Evolutionary conservation across 2,888 invertebrate genomes (phyloP), one percentile per base, ranked within the genome.

Genomic region (Hipparchia semele): DNA sequence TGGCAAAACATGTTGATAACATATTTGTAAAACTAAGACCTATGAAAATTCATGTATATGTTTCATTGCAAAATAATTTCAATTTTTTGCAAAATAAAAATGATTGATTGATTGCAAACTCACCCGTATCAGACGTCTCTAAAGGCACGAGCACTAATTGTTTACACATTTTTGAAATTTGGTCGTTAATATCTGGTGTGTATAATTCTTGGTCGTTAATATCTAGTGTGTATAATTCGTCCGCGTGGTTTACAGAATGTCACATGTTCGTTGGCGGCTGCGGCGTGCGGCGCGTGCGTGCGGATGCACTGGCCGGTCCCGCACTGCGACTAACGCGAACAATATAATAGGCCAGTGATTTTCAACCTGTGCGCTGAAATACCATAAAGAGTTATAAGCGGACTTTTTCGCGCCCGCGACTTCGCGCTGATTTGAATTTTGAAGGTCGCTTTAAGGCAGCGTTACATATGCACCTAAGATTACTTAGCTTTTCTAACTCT

Each of bases 61-160:
- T 23, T 23, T 23, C 23, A 23, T n/a, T n/a, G n/a, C n/a, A n/a
- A n/a, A n/a, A n/a, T n/a, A n/a, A n/a, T n/a, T n/a, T n/a, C n/a
- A n/a, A n/a, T n/a, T n/a, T n/a, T n/a, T n/a, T n/a, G 23, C 23
- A 23, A 23, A 23, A 23, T 23, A 23, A 23, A 23, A 23, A 23
- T 23, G 23, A 23, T 23, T 23, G 23, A 23, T 23, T 23, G 23
- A 23, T 23, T 39, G 39, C 39, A 39, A 39, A 83, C 89, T 79
- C 82, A 92, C 92, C 88, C 78, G 86, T 77, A 75, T 90, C 89
- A 75, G 80, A 78, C 59, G 81, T 81, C 72, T 87, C 89, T 83
- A 89, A 83, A 77, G 89, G 86, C 82, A 89, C 85, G 75, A 89
- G 80, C 56, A 87, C 85, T 80, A 87, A 84, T 82, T 89, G 88